A percentile compares a stretch with the other conserved stretches of the same genome.
Conservation (phyloP, 1,140 invertebrate genomes). For the Cyrtorhinus lividipennis region DNA sequence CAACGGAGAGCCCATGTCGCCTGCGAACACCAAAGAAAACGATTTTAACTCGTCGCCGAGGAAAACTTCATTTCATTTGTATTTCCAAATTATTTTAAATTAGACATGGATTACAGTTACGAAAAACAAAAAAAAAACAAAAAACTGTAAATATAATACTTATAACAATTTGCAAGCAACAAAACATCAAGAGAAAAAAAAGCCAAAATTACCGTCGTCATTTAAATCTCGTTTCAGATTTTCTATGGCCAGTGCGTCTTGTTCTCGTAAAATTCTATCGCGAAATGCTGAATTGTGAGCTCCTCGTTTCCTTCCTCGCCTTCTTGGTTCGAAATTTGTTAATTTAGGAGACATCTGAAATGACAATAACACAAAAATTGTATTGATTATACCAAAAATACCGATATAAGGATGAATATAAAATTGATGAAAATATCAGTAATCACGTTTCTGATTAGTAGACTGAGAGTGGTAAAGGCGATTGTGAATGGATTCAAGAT, state of each 20-base stretch:
- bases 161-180: neutral
- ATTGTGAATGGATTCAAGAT: too few relatives aligned
- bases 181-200: too few relatives aligned
- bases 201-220: slow-evolving; percentile 3
- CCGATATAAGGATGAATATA: too few relatives aligned
- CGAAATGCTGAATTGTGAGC: slow-evolving; percentile 16
- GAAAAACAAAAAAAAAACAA: neutral
- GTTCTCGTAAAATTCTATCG: slow-evolving; percentile 10
- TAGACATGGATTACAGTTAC: too few relatives aligned
- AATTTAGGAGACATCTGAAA: slow-evolving; percentile 1
- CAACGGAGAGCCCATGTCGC: slow-evolving; percentile 20
- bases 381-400: too few relatives aligned
- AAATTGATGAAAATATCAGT: too few relatives aligned
- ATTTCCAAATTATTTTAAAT: neutral
- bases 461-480: too few relatives aligned
- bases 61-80: neutral
- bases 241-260: slow-evolving; percentile 17
- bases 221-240: slow-evolving; percentile 21
- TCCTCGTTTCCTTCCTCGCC: slow-evolving; percentile 19
- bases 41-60: neutral
- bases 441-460: too few relatives aligned
- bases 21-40: neutral
- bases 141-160: neutral
- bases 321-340: slow-evolving; percentile 18
- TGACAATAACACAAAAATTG: too few relatives aligned